Conservation (phyloP, 2,797 vertebrate genomes). For the Urophycis tenuis region DNA sequence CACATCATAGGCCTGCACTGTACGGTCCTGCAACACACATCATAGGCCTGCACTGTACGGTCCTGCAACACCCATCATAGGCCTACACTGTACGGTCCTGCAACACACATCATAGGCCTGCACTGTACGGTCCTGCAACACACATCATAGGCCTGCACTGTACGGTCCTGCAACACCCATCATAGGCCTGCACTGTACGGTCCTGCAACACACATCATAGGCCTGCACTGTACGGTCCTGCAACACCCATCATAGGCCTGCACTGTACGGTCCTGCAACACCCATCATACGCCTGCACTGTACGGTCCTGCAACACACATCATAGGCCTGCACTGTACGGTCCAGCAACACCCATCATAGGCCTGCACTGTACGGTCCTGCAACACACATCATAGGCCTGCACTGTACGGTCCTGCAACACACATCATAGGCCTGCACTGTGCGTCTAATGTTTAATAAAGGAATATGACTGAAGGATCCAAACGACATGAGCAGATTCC, state of each 20-base stretch:
- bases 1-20: constrained; percentile 22
- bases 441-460: background rate
- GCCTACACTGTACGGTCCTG: constrained; percentile 17
- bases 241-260: constrained; percentile 16
- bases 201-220: constrained; percentile 5
- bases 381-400: constrained; percentile 16
- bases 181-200: constrained; percentile 20
- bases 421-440: constrained; percentile 22
- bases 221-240: constrained; percentile 17
- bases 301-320: background rate
- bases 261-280: background rate
- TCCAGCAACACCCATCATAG: constrained; percentile 5
- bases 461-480: constrained; percentile 44
- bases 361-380: constrained; percentile 17
- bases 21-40: background rate
- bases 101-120: constrained; percentile 16
- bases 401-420: background rate
- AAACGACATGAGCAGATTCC: constrained; percentile 66
- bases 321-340: constrained; percentile 20
- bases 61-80: constrained; percentile 5
- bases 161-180: background rate
- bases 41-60: constrained; percentile 20
- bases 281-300: constrained; percentile 20
- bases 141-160: constrained; percentile 22
- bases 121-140: background rate